Percentiles rank a stretch among this genome's conserved stretches.
These are phyloP conservation scores for Seladonia tumulorum DNA, from an alignment of 2,888 invertebrate genomes.

Conservation along the genomic window DNA sequence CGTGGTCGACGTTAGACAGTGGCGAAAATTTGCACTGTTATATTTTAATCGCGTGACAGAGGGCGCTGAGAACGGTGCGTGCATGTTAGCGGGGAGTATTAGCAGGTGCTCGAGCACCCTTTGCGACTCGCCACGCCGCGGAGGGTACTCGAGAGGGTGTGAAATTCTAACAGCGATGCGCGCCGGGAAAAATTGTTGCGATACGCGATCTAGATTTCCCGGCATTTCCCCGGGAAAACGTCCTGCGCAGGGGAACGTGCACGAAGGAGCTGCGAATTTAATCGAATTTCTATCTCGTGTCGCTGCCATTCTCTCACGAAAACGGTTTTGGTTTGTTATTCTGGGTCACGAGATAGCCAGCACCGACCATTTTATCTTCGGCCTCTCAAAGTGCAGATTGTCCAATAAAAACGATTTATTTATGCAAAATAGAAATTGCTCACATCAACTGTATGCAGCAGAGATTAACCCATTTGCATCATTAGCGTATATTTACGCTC, in stretches of 20 bases:
- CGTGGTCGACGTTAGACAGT: conserved; percentile 21
- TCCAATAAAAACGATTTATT: too few species aligned
- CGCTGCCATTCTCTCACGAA: background rate
- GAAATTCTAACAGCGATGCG: conserved; percentile 17
- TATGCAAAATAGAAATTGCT: too few species aligned
- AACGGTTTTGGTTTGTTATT: background rate
- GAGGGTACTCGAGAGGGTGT: conserved; percentile 21
- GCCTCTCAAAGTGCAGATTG: too few species aligned
- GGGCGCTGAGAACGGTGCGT: background rate
- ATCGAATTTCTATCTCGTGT: background rate
- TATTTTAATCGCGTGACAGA: conserved; percentile 52
- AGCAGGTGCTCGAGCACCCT: conserved; percentile 2
- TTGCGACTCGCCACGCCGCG: conserved; percentile 3
- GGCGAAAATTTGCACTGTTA: conserved; percentile 33
- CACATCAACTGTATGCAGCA: too few species aligned
- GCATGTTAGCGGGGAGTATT: background rate
- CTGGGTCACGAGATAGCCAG: background rate
- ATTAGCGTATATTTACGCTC: too few species aligned
- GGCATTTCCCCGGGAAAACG: background rate
- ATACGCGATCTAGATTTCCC: conserved; percentile 3
- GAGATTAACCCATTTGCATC: too few species aligned
- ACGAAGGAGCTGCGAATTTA: background rate
- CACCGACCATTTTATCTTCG: too few species aligned
- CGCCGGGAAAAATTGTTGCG: background rate
- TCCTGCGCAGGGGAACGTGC: background rate